Conservation (phyloP, 2,113 vertebrate genomes). For the Chionomys nivalis region DNA sequence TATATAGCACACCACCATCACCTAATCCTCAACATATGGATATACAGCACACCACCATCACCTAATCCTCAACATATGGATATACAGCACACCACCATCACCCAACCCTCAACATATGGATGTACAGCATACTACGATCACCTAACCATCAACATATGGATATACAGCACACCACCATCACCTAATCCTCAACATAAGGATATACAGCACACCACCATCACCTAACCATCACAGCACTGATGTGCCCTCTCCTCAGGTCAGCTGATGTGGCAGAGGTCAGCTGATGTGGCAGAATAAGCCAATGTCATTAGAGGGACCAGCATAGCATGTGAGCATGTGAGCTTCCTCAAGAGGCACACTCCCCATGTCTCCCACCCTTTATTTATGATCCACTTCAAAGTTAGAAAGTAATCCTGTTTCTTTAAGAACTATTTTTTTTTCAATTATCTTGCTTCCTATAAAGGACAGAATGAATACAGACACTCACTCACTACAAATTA, state of each 20-base stretch:
- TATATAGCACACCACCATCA: too few relatives aligned
- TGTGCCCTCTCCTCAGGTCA: not conserved
- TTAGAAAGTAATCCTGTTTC: not conserved
- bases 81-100: too few relatives aligned
- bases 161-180: not conserved
- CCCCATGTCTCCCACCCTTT: not conserved
- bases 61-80: too few relatives aligned
- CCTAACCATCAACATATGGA: not conserved
- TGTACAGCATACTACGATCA: too few relatives aligned
- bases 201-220: not conserved
- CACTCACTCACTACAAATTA: not conserved
- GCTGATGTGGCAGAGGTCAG: not conserved
- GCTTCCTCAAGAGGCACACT: not conserved
- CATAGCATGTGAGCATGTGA: rapidly evolving
- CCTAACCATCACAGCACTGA: too few relatives aligned
- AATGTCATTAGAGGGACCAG: not conserved
- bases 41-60: not conserved
- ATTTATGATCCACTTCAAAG: not conserved
- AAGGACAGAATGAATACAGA: not conserved
- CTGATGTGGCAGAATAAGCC: not conserved
- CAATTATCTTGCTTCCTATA: not conserved
- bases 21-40: not conserved
- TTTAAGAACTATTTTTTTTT: not conserved
- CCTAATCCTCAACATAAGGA: not conserved
- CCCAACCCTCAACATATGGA: too few relatives aligned